These are phyloP conservation scores for Chelonoidis abingdonii DNA, from an alignment of 2,113 vertebrate species.

Conservation along the genomic window DNA sequence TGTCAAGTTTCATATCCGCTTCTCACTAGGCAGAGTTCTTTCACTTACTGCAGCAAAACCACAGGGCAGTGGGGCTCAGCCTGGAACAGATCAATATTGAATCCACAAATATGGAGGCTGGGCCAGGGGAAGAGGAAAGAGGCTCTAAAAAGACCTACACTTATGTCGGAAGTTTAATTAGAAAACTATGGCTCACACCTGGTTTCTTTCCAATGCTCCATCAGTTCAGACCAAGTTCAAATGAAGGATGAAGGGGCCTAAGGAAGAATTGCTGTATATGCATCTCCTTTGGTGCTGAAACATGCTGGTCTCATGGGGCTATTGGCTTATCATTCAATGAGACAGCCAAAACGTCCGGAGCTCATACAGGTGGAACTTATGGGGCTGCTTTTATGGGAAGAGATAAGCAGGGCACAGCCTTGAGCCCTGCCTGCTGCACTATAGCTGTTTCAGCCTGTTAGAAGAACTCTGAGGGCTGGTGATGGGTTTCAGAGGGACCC, in stretches of 20 bases:
- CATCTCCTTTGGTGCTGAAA: neutral
- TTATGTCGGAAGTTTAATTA: neutral
- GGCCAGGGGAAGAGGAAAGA: fast-evolving
- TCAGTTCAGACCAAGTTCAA: neutral
- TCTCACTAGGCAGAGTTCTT: neutral
- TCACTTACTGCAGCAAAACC: neutral
- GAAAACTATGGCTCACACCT: neutral
- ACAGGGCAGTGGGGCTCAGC: fast-evolving
- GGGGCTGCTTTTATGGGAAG: neutral
- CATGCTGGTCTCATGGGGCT: neutral
- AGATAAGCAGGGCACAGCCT: fast-evolving
- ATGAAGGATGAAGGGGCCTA: neutral
- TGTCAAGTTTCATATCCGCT: neutral
- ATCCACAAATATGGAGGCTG: neutral
- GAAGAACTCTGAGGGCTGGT: neutral
- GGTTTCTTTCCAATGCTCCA: neutral
- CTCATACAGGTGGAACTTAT: neutral
- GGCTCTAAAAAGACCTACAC: neutral
- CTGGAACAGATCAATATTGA: fast-evolving
- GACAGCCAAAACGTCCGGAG: neutral
- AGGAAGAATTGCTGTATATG: neutral
- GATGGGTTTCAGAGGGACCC: neutral
- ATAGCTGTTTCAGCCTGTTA: neutral
- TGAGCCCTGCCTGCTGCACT: fast-evolving
- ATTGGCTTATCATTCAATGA: neutral